Evolutionary conservation across 30 jellyfish, hydroid and myxozoan species (phyloP), one percentile per base, ranked within the genome.

Genomic region (Euphysa ruthae): DNA sequence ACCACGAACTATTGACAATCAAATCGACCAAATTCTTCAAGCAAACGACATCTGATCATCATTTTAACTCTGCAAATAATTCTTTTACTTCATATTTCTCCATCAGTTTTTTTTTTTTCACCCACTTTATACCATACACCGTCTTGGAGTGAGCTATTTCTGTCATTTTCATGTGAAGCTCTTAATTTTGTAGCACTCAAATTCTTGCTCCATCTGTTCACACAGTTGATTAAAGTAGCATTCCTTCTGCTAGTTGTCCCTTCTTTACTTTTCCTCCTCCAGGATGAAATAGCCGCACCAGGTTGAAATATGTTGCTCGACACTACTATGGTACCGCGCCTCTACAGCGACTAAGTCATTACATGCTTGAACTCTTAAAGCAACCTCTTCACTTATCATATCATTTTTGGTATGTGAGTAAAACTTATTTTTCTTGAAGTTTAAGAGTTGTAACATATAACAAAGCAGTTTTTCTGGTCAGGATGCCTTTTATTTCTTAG

Each of bases 311-410:
- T 10, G 55, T 58, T 5, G 64, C 8, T 10, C 8, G 6, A 25
- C 72, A 58, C 63, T 7, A 10, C 64, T 31, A 31, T 58, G 72
- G 63, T 58, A 58, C 61, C 72, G 14, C 31, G 63, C 72, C 60
- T 58, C 60, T 18, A 31, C 63, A 12, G 72, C 72, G 10, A 58
- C 63, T 12, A 58, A 25, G 27, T 58, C 72, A 58, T 15, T 58
- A 31, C 63, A 28, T 10, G 15, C 65, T 8, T n/a, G 12, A 38
- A 38, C 52, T 38, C 52, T 38, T n/a, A 38, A 38, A 38, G n/a
- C 52, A 38, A 38, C 52, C 52, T 38, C n/a, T 38, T 38, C n/a
- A 38, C n/a, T 38, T 38, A 38, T n/a, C n/a, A n/a, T n/a, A n/a
- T 38, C n/a, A 8, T 12, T 38, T 38, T 38, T 38, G 52, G n/a